These are phyloP conservation scores for Myiotriccus ornatus DNA, from an alignment of 2,797 vertebrate species.

Conservation along the genomic window DNA sequence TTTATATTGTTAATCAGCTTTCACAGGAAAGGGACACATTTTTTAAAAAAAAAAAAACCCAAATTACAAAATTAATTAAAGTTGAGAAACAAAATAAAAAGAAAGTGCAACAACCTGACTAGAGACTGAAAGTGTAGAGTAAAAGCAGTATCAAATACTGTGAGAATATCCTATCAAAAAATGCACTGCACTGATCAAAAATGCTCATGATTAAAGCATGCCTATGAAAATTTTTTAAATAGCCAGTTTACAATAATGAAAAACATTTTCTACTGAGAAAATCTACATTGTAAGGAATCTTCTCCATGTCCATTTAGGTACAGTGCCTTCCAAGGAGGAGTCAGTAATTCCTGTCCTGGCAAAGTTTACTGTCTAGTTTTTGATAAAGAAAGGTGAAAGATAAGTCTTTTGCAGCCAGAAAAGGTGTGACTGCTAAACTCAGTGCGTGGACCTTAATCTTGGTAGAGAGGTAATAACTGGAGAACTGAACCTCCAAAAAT, in stretches of 20 bases:
- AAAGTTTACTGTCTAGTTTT: neutral
- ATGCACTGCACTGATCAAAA: neutral
- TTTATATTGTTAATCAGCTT: neutral
- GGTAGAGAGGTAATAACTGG: neutral
- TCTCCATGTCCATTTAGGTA: neutral
- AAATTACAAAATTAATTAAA: conserved; percentile 9
- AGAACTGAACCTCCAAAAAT: neutral
- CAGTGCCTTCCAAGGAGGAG: neutral
- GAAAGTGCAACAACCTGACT: neutral
- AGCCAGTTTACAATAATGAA: neutral
- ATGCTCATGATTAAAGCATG: neutral
- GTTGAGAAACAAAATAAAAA: neutral
- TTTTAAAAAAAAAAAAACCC: no score
- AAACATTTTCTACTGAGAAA: neutral
- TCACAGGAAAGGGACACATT: neutral
- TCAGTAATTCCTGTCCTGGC: neutral
- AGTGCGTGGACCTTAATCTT: neutral
- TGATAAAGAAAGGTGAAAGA: neutral
- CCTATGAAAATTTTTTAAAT: neutral
- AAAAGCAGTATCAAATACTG: neutral
- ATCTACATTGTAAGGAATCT: neutral
- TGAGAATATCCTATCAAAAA: neutral
- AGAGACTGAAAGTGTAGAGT: neutral
- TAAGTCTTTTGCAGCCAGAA: neutral
- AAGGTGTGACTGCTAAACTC: neutral